Conservation (phyloP, 2,888 invertebrate genomes). For the Pemphredon lugubris region DNA sequence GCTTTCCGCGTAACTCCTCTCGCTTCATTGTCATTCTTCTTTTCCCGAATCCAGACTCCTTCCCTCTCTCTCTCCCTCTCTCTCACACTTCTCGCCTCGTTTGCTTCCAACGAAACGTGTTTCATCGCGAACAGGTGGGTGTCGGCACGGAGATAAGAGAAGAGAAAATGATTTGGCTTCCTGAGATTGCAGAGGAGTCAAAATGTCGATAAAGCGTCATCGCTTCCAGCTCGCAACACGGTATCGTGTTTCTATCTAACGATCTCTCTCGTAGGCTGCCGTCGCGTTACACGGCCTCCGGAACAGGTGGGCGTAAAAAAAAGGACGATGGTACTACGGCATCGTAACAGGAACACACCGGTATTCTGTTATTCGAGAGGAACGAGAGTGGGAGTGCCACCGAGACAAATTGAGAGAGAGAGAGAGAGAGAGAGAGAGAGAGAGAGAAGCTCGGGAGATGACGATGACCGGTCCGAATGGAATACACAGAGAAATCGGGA, state of each 20-base stretch:
- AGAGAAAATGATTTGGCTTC: constrained; percentile 16
- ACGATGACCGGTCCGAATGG: constrained; percentile 53
- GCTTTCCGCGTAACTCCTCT: too few relatives aligned
- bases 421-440: too few relatives aligned
- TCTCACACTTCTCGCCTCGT: too few relatives aligned
- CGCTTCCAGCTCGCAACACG: constrained; percentile 18
- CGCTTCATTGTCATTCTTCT: constrained; percentile 2
- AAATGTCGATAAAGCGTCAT: constrained; percentile 54
- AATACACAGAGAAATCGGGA: constrained; percentile 61
- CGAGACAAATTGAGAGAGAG: too few relatives aligned
- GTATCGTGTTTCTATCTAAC: constrained; percentile 55
- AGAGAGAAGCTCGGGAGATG: constrained; percentile 23
- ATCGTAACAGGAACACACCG: not conserved
- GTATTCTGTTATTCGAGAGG: constrained; percentile 6
- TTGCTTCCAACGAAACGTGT: too few relatives aligned
- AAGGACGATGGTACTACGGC: not conserved
- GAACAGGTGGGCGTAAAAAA: constrained; percentile 49
- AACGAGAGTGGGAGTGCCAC: too few relatives aligned
- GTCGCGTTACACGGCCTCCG: constrained; percentile 37
- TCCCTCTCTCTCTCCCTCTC: constrained; percentile 10
- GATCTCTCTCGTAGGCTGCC: constrained; percentile 44
- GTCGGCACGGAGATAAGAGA: constrained; percentile 46
- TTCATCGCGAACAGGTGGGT: constrained; percentile 63
- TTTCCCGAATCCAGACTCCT: constrained; percentile 8
- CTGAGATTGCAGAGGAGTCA: constrained; percentile 27